These are phyloP conservation scores for Bombus balteatus DNA, from an alignment of 1,140 invertebrate species.

Conservation along the genomic window DNA sequence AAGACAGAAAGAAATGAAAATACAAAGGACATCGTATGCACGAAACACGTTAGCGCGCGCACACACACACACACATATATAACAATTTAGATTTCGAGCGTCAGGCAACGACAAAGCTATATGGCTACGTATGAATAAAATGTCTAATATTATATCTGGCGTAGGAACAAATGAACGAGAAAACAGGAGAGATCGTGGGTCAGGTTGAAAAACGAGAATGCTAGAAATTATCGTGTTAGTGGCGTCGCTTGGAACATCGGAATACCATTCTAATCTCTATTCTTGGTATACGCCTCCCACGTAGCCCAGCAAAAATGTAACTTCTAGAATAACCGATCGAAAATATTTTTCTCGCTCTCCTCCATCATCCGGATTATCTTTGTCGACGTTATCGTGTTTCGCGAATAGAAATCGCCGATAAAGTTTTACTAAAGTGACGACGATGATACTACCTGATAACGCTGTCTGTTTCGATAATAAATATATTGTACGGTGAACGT, in stretches of 20 bases:
- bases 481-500: background rate
- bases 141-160: background rate
- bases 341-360: background rate
- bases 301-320: slow-evolving; percentile 26
- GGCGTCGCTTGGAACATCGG: slow-evolving; percentile 12
- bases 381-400: background rate
- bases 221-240: slow-evolving; percentile 18
- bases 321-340: background rate
- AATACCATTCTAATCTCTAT: slow-evolving; percentile 46
- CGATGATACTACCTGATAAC: background rate
- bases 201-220: slow-evolving; percentile 17
- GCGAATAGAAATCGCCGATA: background rate
- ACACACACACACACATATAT: too few species aligned
- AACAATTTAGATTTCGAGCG: background rate
- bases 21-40: background rate
- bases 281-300: slow-evolving; percentile 50
- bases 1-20: too few species aligned
- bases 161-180: background rate
- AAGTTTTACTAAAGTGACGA: background rate
- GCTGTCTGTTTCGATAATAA: background rate
- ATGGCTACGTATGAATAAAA: background rate
- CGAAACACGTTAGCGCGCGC: too few species aligned
- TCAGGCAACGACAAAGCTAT: too few species aligned
- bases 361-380: too few species aligned
- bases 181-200: slow-evolving; percentile 3